Percentiles rank a stretch among this genome's conserved stretches.
These are phyloP conservation scores for Eudasyphora cyanicolor DNA, from an alignment of 2,888 invertebrate species.

Conservation along the genomic window DNA sequence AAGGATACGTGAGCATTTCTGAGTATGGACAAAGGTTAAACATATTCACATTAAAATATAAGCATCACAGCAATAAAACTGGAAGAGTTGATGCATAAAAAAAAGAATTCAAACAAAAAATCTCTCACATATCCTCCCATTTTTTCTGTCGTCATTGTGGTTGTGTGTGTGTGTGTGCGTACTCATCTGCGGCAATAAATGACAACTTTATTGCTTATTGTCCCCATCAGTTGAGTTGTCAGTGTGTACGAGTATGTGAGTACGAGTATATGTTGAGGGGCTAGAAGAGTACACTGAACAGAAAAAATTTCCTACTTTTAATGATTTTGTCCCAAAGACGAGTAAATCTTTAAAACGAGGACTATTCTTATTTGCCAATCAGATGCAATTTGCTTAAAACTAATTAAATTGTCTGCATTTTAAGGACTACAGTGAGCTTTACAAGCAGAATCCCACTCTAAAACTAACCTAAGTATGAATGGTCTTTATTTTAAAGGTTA, in stretches of 20 bases:
- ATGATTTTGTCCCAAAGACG: too few relatives aligned
- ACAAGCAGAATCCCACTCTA: too few relatives aligned
- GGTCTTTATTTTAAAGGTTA: too few relatives aligned
- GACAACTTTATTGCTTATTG: constrained; percentile 27
- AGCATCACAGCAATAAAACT: not conserved
- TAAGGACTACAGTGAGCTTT: too few relatives aligned
- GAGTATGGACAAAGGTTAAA: not conserved
- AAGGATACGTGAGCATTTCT: not conserved
- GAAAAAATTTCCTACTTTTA: too few relatives aligned
- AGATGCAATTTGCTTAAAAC: too few relatives aligned
- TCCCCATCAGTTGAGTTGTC: not conserved
- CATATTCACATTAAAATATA: not conserved
- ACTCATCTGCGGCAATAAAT: constrained; percentile 17
- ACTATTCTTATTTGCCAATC: too few relatives aligned
- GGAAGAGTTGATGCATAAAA: constrained; percentile 8
- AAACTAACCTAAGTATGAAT: too few relatives aligned
- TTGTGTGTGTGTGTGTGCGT: not conserved
- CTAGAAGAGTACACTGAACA: too few relatives aligned
- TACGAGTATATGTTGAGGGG: not conserved
- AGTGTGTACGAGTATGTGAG: not conserved
- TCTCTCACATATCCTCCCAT: not conserved
- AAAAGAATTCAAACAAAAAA: not conserved
- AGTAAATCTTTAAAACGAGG: too few relatives aligned
- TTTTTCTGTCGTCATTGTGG: not conserved
- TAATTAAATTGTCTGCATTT: too few relatives aligned